These are phyloP conservation scores for Enteromius fasciolatus DNA, from an alignment of 2,797 vertebrate genomes.

Conservation along the genomic window DNA sequence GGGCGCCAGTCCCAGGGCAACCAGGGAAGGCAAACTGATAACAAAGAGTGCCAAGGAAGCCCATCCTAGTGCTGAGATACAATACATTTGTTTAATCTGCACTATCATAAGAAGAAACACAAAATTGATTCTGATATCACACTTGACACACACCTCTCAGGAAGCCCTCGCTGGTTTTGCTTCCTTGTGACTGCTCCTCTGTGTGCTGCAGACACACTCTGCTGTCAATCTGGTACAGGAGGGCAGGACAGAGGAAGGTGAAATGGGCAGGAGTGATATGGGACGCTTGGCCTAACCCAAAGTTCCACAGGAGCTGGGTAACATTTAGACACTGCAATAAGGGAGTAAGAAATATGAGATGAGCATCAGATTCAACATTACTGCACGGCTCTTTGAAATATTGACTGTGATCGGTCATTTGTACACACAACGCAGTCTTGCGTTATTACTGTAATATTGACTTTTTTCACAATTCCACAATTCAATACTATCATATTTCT, in stretches of 20 bases:
- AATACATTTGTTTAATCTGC: neutral
- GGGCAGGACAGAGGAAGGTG: slow-evolving; percentile 82
- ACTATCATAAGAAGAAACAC: neutral
- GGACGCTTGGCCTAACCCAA: slow-evolving; percentile 75
- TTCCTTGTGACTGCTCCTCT: slow-evolving; percentile 55
- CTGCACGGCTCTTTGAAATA: neutral
- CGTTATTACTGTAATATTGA: neutral
- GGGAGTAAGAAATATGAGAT: neutral
- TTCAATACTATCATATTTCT: neutral
- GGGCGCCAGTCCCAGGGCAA: slow-evolving; percentile 74
- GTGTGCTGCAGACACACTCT: slow-evolving; percentile 80
- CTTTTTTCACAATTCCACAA: neutral
- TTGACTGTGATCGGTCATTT: neutral
- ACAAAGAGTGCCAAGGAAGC: slow-evolving; percentile 75
- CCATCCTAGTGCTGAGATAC: slow-evolving; percentile 75
- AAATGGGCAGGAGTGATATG: slow-evolving; percentile 83
- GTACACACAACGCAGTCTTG: too few species aligned
- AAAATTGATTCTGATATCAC: neutral
- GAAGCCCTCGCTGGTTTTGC: slow-evolving; percentile 51
- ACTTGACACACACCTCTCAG: slow-evolving; percentile 60
- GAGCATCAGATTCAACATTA: neutral
- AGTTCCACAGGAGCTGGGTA: slow-evolving; percentile 81
- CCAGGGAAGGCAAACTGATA: slow-evolving; percentile 76
- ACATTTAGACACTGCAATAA: slow-evolving; percentile 82
- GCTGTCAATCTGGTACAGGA: slow-evolving; percentile 87